phyloP scores from a whole-genome alignment of 2,113 vertebrate species.

The Marmota monax region DNA sequence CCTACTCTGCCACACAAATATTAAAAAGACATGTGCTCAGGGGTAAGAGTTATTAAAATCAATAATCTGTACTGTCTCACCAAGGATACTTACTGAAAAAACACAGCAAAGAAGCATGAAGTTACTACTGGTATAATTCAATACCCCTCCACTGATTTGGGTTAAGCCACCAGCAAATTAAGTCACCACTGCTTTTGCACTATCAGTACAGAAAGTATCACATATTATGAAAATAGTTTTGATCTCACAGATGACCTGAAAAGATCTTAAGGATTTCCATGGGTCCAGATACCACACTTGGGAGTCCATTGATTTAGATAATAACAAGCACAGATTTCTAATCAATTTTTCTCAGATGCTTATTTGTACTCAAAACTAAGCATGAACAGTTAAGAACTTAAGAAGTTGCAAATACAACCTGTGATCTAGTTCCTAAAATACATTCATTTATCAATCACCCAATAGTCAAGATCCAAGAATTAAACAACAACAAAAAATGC shows the following conservation, averaged over 20 bases:
- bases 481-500: not conserved
- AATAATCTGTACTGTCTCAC: not conserved
- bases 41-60: not conserved
- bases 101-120: not conserved
- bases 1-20: not conserved
- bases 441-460: not conserved
- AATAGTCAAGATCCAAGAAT: conserved; percentile 9
- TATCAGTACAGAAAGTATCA: not conserved
- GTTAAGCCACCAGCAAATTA: not conserved
- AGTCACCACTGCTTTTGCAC: not conserved
- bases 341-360: not conserved
- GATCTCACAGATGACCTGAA: not conserved
- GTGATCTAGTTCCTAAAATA: conserved; percentile 48
- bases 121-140: not conserved
- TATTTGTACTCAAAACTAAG: not conserved
- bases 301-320: not conserved
- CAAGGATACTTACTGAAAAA: not conserved
- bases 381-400: not conserved
- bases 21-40: not conserved
- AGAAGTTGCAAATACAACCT: conserved; percentile 5
- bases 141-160: not conserved
- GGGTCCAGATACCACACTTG: not conserved
- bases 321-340: not conserved
- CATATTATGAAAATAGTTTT: not conserved
- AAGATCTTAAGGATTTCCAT: not conserved